Base-by-base conservation (phyloP, 2,797 vertebrate species). In the Pelochelys cantorii region DNA sequence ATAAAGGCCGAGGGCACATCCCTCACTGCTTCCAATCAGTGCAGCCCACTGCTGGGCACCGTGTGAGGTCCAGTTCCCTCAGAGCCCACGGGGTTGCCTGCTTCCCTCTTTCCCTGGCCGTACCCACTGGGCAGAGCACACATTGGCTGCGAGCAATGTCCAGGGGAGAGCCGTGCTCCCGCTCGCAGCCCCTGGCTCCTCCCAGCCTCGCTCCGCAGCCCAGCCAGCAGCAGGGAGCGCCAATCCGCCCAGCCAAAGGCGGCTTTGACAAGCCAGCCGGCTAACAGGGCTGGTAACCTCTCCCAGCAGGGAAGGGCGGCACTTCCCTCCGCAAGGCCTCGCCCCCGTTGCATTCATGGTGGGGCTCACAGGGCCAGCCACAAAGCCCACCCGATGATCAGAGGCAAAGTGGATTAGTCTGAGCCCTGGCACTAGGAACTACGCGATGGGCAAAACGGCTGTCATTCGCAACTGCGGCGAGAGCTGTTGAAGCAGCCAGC, bases 371-470 rank as follows among this genome's bases (percentile, higher is more conserved):
- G 53, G 85, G 96, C 80, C 65, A 86, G 54, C 87, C 87, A 97
- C 91, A 97, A 97, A 97, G 97, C 91, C 90, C 97, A 92, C 96
- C 92, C 89, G 90, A 95, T 92, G 92, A 93, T 75, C 81, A 90
- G 86, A 84, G 87, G 85, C 83, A 97, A 95, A 97, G 97, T 95
- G 96, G 95, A 97, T 98, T 97, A 98, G 91, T 86, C 83, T 89
- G 93, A 94, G 89, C 87, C 90, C 95, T 95, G 95, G 96, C 93
- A 84, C 91, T 78, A 80, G 71, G 65, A 15, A 85, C 74, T 86
- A 68, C 52, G 42, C 4, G 75, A 89, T 86, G 84, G 94, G 93
- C 88, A 83, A 81, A 83, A 90, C 89, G 62, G 74, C 82, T 85
- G 88, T 60, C 86, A 90, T 90, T 95, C 90, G 94, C 90, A 95